These are phyloP conservation scores for Capromys pilorides DNA, from an alignment of 2,797 vertebrate genomes.

Conservation along the genomic window DNA sequence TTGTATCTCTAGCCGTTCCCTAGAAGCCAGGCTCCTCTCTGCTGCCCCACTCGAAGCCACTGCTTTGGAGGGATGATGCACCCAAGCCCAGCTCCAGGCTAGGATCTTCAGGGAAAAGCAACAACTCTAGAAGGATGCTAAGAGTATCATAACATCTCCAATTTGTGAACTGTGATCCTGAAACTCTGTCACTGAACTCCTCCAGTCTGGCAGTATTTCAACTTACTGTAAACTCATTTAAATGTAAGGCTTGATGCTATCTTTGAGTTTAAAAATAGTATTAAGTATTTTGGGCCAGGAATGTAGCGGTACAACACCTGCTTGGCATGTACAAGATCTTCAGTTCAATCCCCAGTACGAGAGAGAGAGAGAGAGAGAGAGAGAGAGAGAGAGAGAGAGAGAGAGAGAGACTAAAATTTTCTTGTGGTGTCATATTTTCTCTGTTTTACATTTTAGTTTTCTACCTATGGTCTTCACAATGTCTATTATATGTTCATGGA, in stretches of 20 bases:
- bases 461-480: neutral
- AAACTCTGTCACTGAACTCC: constrained; percentile 3
- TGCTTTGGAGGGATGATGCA: neutral
- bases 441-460: constrained; percentile 17
- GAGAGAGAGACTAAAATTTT: too few relatives aligned
- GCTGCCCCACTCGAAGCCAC: neutral
- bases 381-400: too few relatives aligned
- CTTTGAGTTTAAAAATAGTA: constrained; percentile 28
- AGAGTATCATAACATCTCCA: neutral
- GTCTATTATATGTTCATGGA: neutral
- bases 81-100: neutral
- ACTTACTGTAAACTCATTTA: neutral
- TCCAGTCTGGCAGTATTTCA: neutral
- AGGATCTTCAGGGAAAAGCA: neutral
- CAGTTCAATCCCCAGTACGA: too few relatives aligned
- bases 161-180: neutral
- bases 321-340: too few relatives aligned
- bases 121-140: neutral
- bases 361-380: too few relatives aligned
- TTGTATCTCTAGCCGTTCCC: neutral
- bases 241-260: neutral
- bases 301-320: too few relatives aligned
- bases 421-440: neutral
- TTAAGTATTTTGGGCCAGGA: neutral
- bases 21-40: neutral